Evolutionary conservation across 2,113 vertebrate species (phyloP), one percentile per base, ranked within the genome.

Genomic region (Corapipo altera): DNA sequence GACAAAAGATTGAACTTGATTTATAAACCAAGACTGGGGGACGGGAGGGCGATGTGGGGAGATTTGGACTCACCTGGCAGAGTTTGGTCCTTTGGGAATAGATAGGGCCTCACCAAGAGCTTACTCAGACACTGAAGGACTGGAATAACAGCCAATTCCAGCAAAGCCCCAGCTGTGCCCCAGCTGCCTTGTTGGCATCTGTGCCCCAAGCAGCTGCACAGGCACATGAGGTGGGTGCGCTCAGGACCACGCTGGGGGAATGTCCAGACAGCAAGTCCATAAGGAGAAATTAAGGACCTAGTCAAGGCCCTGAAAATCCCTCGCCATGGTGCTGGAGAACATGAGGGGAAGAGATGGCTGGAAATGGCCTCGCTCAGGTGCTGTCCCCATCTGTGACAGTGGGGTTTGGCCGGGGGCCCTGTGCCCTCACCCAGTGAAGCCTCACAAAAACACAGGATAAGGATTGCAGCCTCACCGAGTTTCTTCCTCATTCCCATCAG

Each of bases 351-450:
- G 28, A 28, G 41, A 5, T 4, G 33, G 27, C 44, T 12, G 73
- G 41, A 8, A 5, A 1, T 0, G 10, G 33, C 39, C 62, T 15
- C 1, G 0, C 20, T 19, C 32, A 15, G 59, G 27, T 2, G 0
- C 59, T 26, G 43, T 15, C 32, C 87, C 67, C 64, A 14, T 1
- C 52, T 7, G 69, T 4, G 44, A 8, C 0, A 9, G n/a, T 2
- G 11, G 71, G 24, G 8, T 21, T 19, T 11, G 19, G 46, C 20
- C 41, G 13, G 35, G 58, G 15, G 11, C 59, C 57, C 79, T 6
- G 16, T 26, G 79, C 46, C 33, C 4, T 6, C 70, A 8, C 9
- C 33, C 57, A 6, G 49, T 20, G 33, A 30, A 5, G 3, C 17
- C 51, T 43, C 16, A 12, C 51, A 33, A 8, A 30, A 57, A 19